phyloP scores from a whole-genome alignment of 2,888 invertebrate species.

The Tenthredo scrophulariae region DNA sequence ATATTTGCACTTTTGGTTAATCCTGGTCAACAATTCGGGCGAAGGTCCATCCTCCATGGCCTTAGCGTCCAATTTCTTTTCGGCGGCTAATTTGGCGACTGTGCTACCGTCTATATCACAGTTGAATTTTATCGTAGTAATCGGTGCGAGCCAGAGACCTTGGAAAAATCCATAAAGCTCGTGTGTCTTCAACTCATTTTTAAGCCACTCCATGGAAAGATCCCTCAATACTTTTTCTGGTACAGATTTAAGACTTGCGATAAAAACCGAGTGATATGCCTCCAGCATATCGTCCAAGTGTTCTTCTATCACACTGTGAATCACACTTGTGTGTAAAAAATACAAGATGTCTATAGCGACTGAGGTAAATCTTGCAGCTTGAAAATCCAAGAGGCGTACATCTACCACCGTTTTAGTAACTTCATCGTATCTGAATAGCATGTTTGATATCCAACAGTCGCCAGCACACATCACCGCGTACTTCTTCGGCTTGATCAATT shows the following conservation, averaged over 20 bases:
- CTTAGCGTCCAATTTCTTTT: not conserved
- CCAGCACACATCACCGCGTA: conserved; percentile 43
- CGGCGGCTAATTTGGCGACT: not conserved
- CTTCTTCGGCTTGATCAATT: not conserved
- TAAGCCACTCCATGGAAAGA: conserved; percentile 30
- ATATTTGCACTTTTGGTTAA: conserved; percentile 36
- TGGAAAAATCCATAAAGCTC: conserved; percentile 29
- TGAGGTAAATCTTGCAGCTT: conserved; percentile 28
- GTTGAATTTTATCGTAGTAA: not conserved
- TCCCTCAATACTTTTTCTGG: not conserved
- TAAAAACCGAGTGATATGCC: conserved; percentile 1
- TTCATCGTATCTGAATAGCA: conserved; percentile 35
- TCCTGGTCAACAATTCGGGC: not conserved
- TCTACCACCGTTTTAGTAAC: not conserved
- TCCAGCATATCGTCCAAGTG: not conserved
- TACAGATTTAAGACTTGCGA: not conserved
- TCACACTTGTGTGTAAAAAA: conserved; percentile 33
- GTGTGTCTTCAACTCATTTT: conserved; percentile 24
- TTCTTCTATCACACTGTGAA: conserved; percentile 16
- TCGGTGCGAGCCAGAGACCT: conserved; percentile 21
- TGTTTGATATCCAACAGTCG: conserved; percentile 36
- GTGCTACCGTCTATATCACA: not conserved
- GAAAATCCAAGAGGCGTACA: conserved; percentile 28
- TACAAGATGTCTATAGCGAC: conserved; percentile 44
- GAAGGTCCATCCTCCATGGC: conserved; percentile 21